A percentile compares a stretch with the other conserved stretches of the same genome.
Conservation (phyloP, 2,888 invertebrate species). For the Hyposoter didymator region DNA sequence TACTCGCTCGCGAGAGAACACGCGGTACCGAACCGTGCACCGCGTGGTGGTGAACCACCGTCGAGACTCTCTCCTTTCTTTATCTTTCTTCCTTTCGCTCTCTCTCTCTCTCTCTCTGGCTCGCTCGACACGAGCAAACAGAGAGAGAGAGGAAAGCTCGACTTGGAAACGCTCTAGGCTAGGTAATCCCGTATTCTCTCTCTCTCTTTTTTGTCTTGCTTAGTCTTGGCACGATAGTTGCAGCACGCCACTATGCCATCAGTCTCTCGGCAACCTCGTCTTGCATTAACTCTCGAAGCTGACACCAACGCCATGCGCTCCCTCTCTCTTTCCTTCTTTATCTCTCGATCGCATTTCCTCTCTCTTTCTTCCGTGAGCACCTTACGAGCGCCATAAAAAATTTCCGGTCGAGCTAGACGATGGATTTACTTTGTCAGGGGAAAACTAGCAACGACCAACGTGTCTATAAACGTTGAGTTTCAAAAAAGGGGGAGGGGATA, state of each 20-base stretch:
- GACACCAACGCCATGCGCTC: slow-evolving; percentile 46
- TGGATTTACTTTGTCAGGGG: slow-evolving; percentile 3
- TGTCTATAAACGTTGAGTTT: not conserved
- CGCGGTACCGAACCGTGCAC: slow-evolving; percentile 71
- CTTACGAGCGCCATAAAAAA: slow-evolving; percentile 42
- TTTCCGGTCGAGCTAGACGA: slow-evolving; percentile 22
- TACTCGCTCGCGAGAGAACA: slow-evolving; percentile 70
- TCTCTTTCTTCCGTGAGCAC: slow-evolving; percentile 7
- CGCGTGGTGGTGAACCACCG: slow-evolving; percentile 67
- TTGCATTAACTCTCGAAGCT: slow-evolving; percentile 59
- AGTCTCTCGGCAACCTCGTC: slow-evolving; percentile 68
- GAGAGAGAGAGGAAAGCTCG: slow-evolving; percentile 36
- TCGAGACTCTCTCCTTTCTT: slow-evolving; percentile 33
- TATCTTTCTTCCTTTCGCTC: slow-evolving; percentile 27
- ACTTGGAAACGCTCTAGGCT: slow-evolving; percentile 51
- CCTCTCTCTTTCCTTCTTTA: not conserved
- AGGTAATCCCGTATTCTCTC: slow-evolving; percentile 29
- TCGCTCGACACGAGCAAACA: slow-evolving; percentile 31
- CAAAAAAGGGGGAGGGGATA: not conserved
- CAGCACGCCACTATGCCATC: slow-evolving; percentile 74
- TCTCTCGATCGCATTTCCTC: slow-evolving; percentile 16
- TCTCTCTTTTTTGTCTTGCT: not conserved
- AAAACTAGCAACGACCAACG: slow-evolving; percentile 1
- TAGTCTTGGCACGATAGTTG: slow-evolving; percentile 56
- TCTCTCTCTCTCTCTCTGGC: slow-evolving; percentile 48